Base-by-base conservation (phyloP, 2,797 vertebrate species). In the Enteromius anoplus region DNA sequence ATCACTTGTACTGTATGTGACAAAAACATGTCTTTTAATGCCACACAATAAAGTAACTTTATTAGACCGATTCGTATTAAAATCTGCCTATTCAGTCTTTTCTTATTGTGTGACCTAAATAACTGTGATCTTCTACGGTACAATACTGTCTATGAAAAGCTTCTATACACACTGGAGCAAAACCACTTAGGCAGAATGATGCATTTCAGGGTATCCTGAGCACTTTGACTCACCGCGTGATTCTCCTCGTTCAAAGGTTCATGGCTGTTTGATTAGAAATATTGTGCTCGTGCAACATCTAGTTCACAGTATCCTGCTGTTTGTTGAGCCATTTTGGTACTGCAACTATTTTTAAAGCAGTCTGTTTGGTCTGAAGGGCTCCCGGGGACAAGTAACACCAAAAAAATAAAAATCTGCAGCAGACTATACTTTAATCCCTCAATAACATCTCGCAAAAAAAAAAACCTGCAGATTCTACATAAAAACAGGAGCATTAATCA, bases 281-380 rank as follows among this genome's bases (percentile, higher is more conserved):
- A 47, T 34, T 78, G 26, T 65, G 60, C 34, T 32, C 45, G 75
- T 62, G 40, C 42, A 65, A 47, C 42, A 66, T 66, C 76, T 78
- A 49, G 60, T 65, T 66, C 76, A 66, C 47, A 17, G 60, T 62
- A 78, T 78, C 76, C 60, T 65, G 76, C 76, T 65, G 76, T 47
- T 78, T 47, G 60, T 78, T 65, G 60, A 66, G 76, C 42, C 29
- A 78, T 78, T 78, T 78, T 66, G 49, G 15, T 65, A 32, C 42
- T 23, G 42, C 17, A 65, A 2, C 58, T 78, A 78, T 78, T 65
- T 78, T 78, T 49, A 78, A 78, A 65, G 60, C 26, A 15, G 26
- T 29, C 75, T 65, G 60, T 26, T 32, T 5, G 26, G 5, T 65
- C 19, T 65, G 58, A 42, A 60, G 3, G 23, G 60, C 76, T 65